Conservation (phyloP, 2,797 vertebrate genomes). For the Coracias cyanogaster region DNA sequence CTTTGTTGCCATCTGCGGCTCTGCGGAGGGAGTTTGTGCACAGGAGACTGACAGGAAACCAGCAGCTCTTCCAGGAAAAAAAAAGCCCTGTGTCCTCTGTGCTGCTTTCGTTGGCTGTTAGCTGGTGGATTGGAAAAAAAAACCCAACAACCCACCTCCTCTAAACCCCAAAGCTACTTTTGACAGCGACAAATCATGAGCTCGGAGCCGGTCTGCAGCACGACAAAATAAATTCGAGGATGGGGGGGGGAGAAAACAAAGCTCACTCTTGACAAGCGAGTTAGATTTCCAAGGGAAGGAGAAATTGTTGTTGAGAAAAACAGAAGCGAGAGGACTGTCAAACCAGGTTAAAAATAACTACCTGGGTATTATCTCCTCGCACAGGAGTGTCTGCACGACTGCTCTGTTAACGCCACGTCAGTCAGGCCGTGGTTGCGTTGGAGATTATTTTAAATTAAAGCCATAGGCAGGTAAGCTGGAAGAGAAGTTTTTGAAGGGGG, state of each 20-base stretch:
- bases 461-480: neutral
- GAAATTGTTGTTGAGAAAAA: neutral
- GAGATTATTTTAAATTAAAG: neutral
- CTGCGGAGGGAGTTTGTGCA: conserved; percentile 5
- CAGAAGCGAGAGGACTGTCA: neutral
- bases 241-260: fast-evolving
- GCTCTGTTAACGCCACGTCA: neutral
- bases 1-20: conserved; percentile 41
- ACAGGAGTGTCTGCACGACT: neutral
- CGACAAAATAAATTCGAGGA: neutral
- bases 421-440: neutral
- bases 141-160: neutral
- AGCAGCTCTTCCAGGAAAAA: conserved; percentile 46
- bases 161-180: conserved; percentile 14
- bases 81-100: conserved; percentile 51
- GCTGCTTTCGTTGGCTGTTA: neutral
- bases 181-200: conserved; percentile 38
- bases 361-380: neutral
- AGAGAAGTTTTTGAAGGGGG: neutral
- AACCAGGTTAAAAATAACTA: neutral
- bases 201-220: neutral
- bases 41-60: conserved; percentile 39
- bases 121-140: neutral
- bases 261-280: neutral
- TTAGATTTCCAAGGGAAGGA: neutral